These are phyloP conservation scores for Drosophila tsacasi DNA, from an alignment of 1,140 invertebrate species.

Conservation along the genomic window DNA sequence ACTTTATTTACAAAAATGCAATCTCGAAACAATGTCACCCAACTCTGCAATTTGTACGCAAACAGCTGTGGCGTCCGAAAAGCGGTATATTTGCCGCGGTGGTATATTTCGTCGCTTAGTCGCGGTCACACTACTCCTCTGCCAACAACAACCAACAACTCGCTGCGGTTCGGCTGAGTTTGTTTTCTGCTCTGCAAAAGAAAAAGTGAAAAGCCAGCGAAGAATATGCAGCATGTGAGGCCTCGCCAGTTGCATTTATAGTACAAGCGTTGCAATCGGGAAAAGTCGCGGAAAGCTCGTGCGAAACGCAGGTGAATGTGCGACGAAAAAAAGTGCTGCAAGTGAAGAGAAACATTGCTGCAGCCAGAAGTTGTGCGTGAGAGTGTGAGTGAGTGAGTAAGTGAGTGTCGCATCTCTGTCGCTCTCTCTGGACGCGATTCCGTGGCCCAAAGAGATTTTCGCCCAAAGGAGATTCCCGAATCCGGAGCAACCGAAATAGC, in stretches of 20 bases:
- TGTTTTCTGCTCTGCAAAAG: slow-evolving; percentile 58
- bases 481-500: slow-evolving; percentile 15
- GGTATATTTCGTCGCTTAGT: slow-evolving; percentile 7
- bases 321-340: slow-evolving; percentile 22
- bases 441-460: slow-evolving; percentile 28
- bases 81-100: not conserved
- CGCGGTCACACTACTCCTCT: slow-evolving; percentile 55
- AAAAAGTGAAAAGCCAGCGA: slow-evolving; percentile 65
- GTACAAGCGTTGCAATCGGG: slow-evolving; percentile 8
- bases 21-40: no score
- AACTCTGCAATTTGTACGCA: not conserved
- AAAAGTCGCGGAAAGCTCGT: slow-evolving; percentile 16
- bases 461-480: slow-evolving; percentile 27
- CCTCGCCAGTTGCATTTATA: slow-evolving; percentile 20
- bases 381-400: slow-evolving; percentile 19
- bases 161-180: slow-evolving; percentile 32
- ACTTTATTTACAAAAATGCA: no score
- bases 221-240: slow-evolving; percentile 18
- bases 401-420: slow-evolving; percentile 26
- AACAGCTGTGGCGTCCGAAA: slow-evolving; percentile 4
- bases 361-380: slow-evolving; percentile 20
- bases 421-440: slow-evolving; percentile 35
- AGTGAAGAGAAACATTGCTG: slow-evolving; percentile 37
- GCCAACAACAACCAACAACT: slow-evolving; percentile 43
- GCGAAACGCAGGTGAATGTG: slow-evolving; percentile 21